Evolutionary conservation across 2,113 vertebrate genomes (phyloP), one percentile per base, ranked within the genome.

Genomic region (Lycocorax pyrrhopterus): DNA sequence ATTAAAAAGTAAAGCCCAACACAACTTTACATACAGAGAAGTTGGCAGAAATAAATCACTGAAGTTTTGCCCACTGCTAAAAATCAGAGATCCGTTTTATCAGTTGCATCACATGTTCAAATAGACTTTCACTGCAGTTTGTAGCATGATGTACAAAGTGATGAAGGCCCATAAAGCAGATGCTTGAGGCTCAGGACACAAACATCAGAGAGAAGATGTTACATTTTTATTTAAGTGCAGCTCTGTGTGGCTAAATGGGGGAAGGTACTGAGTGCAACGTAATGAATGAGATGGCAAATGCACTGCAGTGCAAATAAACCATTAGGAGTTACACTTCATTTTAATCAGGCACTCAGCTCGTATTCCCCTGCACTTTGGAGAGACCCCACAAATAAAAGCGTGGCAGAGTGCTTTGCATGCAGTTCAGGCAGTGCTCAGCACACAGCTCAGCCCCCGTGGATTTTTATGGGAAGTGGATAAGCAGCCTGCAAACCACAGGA

Each of bases 311-410:
- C 83, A 95, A 95, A 95, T 94, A 86, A 85, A 90, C 78, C 43
- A 60, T 89, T 89, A 93, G 18, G 90, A 91, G 82, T 88, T 90
- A 84, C 87, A 81, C 90, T 96, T 96, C 68, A 86, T 95, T 92
- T 96, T 92, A 91, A 92, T 96, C 87, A 92, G 75, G 75, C 85
- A 52, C 85, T 95, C 75, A 23, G 47, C 60, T 94, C 85, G 17
- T 83, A 35, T 67, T 53, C 43, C 53, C 81, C 75, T 62, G 69
- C 68, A 17, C 47, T 88, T 74, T 71, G 78, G 90, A 87, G 12
- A 88, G 85, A 16, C 58, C 67, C 80, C 91, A 51, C 90, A 94
- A 95, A 95, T 83, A 91, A 93, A 91, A 84, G 41, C 33, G 39
- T 39, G 78, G 63, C 80, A 39, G 6, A 75, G 68, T 55, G 76